Evolutionary conservation across 2,888 invertebrate species (phyloP), one percentile per base, ranked within the genome.

Genomic region (Zaprionus obscuricornis): DNA sequence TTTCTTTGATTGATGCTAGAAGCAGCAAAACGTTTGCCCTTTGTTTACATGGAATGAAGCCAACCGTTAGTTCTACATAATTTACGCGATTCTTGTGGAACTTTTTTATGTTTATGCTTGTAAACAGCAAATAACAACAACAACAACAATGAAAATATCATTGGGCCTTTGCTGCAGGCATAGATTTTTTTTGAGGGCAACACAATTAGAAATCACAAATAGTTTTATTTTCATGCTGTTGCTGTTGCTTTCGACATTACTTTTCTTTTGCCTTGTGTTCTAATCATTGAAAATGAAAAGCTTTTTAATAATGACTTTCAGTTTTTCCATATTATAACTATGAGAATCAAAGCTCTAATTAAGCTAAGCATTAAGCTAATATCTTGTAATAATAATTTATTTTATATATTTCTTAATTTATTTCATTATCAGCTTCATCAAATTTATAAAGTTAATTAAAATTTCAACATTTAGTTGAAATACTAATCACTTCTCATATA

Each of bases 11-110:
- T 31, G 36, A n/a, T n/a, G n/a, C n/a, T n/a, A n/a, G n/a, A n/a
- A n/a, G n/a, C n/a, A n/a, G n/a, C n/a, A n/a, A n/a, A n/a, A n/a
- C n/a, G n/a, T n/a, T n/a, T n/a, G 45, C 18, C 33, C 33, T 57
- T 71, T 56, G 54, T 40, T 49, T 40, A 31, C 3, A 20, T 52
- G 66, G 24, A 81, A 64, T 18, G 75, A 29, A 54, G 55, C 39
- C 84, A 64, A 79, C 78, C 84, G 78, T 69, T 78, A 81, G 67
- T 60, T 59, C 43, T 37, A 66, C 49, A 67, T 60, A 69, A 57
- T 68, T 68, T 51, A 60, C 24, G 8, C 27, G 7, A 18, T 13
- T 6, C 31, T 24, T 43, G 29, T 43, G 51, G 11, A 59, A 50
- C 45, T 56, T 39, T 59, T 43, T 52, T 49, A 50, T 56, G 39